Base-by-base conservation (phyloP, 2,113 vertebrate genomes). In the Philantomba maxwellii region DNA sequence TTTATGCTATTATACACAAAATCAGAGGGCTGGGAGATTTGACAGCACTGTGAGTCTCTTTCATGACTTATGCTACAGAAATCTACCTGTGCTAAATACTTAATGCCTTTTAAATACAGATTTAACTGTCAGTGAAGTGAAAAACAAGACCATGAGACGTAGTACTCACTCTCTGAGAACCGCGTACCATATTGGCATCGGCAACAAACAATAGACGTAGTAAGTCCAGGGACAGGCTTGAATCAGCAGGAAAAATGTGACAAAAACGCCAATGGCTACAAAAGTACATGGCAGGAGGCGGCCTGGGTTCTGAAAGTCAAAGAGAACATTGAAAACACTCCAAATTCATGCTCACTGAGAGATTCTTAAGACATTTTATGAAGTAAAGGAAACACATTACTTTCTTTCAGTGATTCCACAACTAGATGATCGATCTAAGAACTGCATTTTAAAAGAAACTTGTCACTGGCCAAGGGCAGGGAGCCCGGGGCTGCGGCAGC, bases 121-220 rank as follows among this genome's bases (percentile, higher is more conserved):
- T 28, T 80, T 92, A 62, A 53, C 26, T 94, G 55, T 81, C 33
- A 64, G 43, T 64, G 15, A 95, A 93, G 21, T 62, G 14, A 39
- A 87, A 92, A 94, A 57, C 36, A 55, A 92, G 81, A 78, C 75
- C 93, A 60, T 16, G 36, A 88, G 77, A 16, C 21, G 26, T 2
- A 14, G 86, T 81, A 99, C 99, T 99, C 98, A 99, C 99, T 99
- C 99, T 98, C 98, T 99, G 2, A 99, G 97, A 87, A 99, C 99
- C 33, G 99, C 98, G 98, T 99, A 99, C 99, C 99, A 99, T 7
- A 99, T 97, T 7, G 99, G 98, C n/a, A 99, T 98, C 9, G 99
- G 99, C 94, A 99, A 98, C 91, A 99, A 98, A 93, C 99, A 99
- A 97, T 99, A 99, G 82, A 99, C 16, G 39, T 99, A 99, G 93